A percentile compares a stretch with the other conserved stretches of the same genome.
phyloP scores from a whole-genome alignment of 2,888 invertebrate species.

The Leptinotarsa haldemani region DNA sequence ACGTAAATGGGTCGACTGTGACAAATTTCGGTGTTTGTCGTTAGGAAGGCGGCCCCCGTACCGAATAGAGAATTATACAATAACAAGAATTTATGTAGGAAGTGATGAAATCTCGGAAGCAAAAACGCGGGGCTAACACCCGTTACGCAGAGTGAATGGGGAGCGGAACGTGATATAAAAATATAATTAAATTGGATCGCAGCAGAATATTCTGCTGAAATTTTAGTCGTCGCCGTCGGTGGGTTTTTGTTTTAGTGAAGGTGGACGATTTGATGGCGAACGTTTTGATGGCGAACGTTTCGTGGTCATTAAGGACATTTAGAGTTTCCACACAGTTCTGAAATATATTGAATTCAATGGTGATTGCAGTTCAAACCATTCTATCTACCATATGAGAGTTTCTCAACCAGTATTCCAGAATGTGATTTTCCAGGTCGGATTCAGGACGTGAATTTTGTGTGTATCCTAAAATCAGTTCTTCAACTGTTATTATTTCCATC shows the following conservation, averaged over 20 bases:
- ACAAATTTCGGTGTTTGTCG: slow-evolving; percentile 55
- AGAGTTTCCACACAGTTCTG: too few species aligned
- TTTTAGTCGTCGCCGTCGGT: not conserved
- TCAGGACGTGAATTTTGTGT: too few species aligned
- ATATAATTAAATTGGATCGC: slow-evolving; percentile 37
- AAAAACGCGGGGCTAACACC: slow-evolving; percentile 21
- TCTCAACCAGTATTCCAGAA: too few species aligned
- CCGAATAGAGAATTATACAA: slow-evolving; percentile 44
- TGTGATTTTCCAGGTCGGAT: too few species aligned
- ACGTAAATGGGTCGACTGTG: slow-evolving; percentile 55
- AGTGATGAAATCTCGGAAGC: slow-evolving; percentile 40
- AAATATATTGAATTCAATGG: too few species aligned
- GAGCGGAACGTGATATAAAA: slow-evolving; percentile 35
- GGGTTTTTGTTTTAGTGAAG: not conserved
- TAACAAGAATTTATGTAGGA: slow-evolving; percentile 47
- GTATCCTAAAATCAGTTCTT: too few species aligned
- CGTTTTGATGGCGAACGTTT: not conserved
- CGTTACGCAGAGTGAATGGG: slow-evolving; percentile 30
- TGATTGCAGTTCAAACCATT: too few species aligned
- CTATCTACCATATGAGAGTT: too few species aligned
- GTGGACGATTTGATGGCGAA: not conserved
- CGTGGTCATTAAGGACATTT: not conserved
- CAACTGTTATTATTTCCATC: too few species aligned
- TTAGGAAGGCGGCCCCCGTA: slow-evolving; percentile 42
- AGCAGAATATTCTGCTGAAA: slow-evolving; percentile 15